phyloP scores from a whole-genome alignment of 2,888 invertebrate genomes.

The Caenorhabditis afra region DNA sequence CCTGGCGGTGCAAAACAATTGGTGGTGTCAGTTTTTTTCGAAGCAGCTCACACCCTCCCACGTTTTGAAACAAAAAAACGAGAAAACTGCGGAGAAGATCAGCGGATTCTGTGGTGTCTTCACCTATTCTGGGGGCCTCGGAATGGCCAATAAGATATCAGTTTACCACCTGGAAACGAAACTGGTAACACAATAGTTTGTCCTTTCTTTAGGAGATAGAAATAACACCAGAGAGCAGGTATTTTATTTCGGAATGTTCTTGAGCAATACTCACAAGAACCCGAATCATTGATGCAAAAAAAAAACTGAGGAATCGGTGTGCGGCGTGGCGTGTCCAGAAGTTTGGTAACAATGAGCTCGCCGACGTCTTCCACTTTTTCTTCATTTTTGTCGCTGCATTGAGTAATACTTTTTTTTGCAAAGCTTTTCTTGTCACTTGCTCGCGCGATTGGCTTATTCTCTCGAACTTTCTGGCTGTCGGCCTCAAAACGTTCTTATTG shows the following conservation, averaged over 20 bases:
- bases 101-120: background rate
- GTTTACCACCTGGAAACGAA: too few species aligned
- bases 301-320: constrained; percentile 3
- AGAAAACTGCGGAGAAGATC: background rate
- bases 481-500: background rate
- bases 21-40: constrained; percentile 12
- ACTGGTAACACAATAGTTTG: too few species aligned
- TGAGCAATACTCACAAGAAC: background rate
- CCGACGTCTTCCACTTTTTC: constrained; percentile 5
- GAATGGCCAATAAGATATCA: too few species aligned
- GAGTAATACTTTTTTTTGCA: constrained; percentile 29
- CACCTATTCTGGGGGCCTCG: too few species aligned
- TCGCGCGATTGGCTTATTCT: constrained; percentile 17
- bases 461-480: background rate
- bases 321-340: constrained; percentile 2
- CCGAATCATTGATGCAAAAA: constrained; percentile 1
- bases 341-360: constrained; percentile 11
- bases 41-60: constrained; percentile 8
- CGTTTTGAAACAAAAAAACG: background rate
- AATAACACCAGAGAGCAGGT: too few species aligned
- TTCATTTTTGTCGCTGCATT: constrained; percentile 17
- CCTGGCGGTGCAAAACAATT: constrained; percentile 19
- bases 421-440: constrained; percentile 42
- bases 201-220: too few species aligned
- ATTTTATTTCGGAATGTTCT: too few species aligned